Conservation (phyloP, 2,797 vertebrate species). For the Scomberomorus guttatus region DNA sequence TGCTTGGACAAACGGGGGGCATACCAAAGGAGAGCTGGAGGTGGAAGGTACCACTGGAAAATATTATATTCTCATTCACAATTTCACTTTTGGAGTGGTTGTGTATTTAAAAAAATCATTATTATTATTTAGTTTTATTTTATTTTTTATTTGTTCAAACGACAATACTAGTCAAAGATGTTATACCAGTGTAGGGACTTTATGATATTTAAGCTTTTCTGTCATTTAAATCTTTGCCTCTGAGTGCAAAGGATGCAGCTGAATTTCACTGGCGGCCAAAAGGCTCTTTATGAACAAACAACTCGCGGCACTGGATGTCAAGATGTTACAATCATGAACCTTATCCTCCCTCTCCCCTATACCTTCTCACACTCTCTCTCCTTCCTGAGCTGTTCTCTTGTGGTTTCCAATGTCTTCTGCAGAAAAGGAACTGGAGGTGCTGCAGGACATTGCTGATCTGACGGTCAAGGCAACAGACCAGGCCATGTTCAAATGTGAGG, state of each 20-base stretch:
- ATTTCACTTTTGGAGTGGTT: not conserved
- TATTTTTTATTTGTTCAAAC: no score
- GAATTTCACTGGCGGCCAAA: constrained; percentile 35
- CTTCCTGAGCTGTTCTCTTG: constrained; percentile 30
- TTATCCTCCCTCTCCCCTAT: not conserved
- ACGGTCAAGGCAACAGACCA: constrained; percentile 91
- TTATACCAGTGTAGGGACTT: not conserved
- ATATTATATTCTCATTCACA: not conserved
- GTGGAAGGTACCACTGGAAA: constrained; percentile 89
- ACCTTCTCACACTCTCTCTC: constrained; percentile 13
- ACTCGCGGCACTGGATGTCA: constrained; percentile 46
- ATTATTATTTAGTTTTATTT: no score
- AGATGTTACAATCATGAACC: constrained; percentile 43
- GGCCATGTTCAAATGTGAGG: constrained; percentile 94
- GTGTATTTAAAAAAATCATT: not conserved
- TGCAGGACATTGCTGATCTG: constrained; percentile 94
- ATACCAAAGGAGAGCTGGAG: constrained; percentile 93
- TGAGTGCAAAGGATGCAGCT: constrained; percentile 26
- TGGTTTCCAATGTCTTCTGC: constrained; percentile 43
- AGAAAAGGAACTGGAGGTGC: constrained; percentile 93
- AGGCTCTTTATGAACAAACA: constrained; percentile 49
- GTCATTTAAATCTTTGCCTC: constrained; percentile 16
- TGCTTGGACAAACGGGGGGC: constrained; percentile 91
- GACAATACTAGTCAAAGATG: no score
- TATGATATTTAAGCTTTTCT: constrained; percentile 19